Evolutionary conservation across 2,113 vertebrate genomes (phyloP), one percentile per base, ranked within the genome.

Genomic region (Mesoclemmys tuberculata): DNA sequence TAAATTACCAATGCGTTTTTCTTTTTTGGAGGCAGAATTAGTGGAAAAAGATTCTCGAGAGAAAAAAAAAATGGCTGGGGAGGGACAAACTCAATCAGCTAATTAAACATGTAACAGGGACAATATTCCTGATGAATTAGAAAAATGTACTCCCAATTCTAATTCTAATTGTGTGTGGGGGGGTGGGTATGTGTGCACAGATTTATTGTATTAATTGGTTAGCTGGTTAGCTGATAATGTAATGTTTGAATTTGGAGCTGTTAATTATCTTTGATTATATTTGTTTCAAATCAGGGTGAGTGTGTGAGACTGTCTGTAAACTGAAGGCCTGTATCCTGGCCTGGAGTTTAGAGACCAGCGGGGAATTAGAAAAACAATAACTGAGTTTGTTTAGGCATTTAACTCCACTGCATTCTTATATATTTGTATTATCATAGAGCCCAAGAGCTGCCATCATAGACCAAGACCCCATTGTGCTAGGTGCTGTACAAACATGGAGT

Each of bases 101-200:
- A 94, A 97, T 97, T 96, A 94, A 94, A 92, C 29, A 74, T 80
- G 85, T 93, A 94, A 56, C 92, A 92, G 93, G 95, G 90, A 95
- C 93, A 97, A 92, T 93, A 95, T 89, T 95, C 95, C 85, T 87
- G 93, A 93, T 97, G 96, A 97, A 93, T 94, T 96, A 93, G 93
- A 92, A 88, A 94, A 92, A 90, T 94, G 92, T 54, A 44, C 90
- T 96, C 96, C 94, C 78, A 64, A 82, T 95, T 93, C 91, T 96
- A 94, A 96, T 95, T 97, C 96, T 93, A 93, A 92, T 95, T 96
- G 94, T 96, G 97, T 95, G 93, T 87, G 49, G 74, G 95, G 95
- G 94, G 44, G 61, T 79, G 4, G 80, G 94, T 95, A 89, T 41
- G 55, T 64, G 5, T 84, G 93, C 87, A 80, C 90, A 58, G 94